A percentile compares a stretch with the other conserved stretches of the same genome.
These are phyloP conservation scores for Leptopilina myrica DNA, from an alignment of 2,888 invertebrate species.

Conservation along the genomic window DNA sequence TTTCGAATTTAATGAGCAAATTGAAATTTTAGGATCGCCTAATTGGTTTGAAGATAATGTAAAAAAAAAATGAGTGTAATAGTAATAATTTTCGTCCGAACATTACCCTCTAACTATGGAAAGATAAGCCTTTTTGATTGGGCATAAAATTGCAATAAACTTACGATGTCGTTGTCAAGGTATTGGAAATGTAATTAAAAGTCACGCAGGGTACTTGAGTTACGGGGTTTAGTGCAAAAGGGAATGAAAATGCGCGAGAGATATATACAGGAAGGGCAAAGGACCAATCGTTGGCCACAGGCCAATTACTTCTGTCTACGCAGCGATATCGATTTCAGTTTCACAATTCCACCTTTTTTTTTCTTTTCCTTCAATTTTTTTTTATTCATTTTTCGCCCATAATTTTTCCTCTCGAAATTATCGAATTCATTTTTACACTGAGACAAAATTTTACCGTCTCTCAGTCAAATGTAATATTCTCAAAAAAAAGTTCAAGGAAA, in stretches of 20 bases:
- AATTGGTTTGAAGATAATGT: slow-evolving; percentile 9
- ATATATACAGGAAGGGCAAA: slow-evolving; percentile 37
- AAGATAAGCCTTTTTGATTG: slow-evolving; percentile 51
- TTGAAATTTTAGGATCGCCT: not conserved
- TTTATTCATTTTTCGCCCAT: not conserved
- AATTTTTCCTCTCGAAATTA: not conserved
- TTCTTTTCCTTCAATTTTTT: not conserved
- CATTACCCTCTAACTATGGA: slow-evolving; percentile 43
- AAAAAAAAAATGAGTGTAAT: slow-evolving; percentile 19
- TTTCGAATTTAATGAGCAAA: not conserved
- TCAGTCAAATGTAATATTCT: too few species aligned
- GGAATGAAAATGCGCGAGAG: slow-evolving; percentile 42
- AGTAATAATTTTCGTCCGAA: slow-evolving; percentile 30
- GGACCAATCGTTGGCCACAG: slow-evolving; percentile 54
- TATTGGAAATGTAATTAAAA: slow-evolving; percentile 64
- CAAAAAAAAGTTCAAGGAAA: too few species aligned
- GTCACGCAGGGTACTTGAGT: slow-evolving; percentile 46
- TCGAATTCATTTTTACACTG: not conserved
- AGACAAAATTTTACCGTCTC: too few species aligned
- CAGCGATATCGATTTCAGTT: slow-evolving; percentile 22
- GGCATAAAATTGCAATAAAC: slow-evolving; percentile 60
- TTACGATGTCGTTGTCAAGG: slow-evolving; percentile 43
- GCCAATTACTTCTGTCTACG: slow-evolving; percentile 50
- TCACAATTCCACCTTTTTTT: slow-evolving; percentile 4
- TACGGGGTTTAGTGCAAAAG: slow-evolving; percentile 38